Percentiles rank a stretch among this genome's conserved stretches.
These are phyloP conservation scores for Lepisosteus oculatus DNA, from an alignment of 2,113 vertebrate genomes.

Conservation along the genomic window DNA sequence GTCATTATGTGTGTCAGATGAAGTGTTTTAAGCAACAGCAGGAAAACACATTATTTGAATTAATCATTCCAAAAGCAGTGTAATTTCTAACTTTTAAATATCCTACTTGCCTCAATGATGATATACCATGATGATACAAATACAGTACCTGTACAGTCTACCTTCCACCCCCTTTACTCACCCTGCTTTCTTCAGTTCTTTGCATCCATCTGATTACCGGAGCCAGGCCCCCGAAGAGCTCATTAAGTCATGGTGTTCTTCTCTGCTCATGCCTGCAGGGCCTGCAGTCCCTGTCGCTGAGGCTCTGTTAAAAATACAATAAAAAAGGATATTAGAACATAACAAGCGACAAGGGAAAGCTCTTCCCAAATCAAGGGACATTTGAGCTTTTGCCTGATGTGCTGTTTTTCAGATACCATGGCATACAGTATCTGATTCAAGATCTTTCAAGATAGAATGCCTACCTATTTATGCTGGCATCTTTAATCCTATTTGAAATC, in stretches of 20 bases:
- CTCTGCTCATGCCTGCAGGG: not conserved
- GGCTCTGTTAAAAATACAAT: not conserved
- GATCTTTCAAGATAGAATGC: too few relatives aligned
- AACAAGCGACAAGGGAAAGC: not conserved
- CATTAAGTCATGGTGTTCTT: constrained; percentile 41
- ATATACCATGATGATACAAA: constrained; percentile 22
- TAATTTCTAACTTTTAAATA: too few relatives aligned
- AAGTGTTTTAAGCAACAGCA: too few relatives aligned
- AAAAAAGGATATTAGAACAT: not conserved
- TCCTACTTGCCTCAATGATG: not conserved
- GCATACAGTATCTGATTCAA: too few relatives aligned
- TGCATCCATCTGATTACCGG: constrained; percentile 49
- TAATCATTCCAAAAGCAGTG: too few relatives aligned
- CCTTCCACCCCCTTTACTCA: constrained; percentile 21
- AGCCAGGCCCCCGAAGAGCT: constrained; percentile 48
- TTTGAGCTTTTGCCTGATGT: too few relatives aligned
- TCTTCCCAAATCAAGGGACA: not conserved
- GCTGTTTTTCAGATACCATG: too few relatives aligned
- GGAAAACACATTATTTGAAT: too few relatives aligned
- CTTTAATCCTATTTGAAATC: too few relatives aligned
- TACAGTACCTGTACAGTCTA: constrained; percentile 3
- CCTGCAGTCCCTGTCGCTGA: not conserved
- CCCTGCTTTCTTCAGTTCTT: constrained; percentile 39
- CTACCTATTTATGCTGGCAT: too few relatives aligned
- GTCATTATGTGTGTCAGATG: too few relatives aligned